Conservation (phyloP, 2,888 invertebrate species). For the Drosophila peninsularis region DNA sequence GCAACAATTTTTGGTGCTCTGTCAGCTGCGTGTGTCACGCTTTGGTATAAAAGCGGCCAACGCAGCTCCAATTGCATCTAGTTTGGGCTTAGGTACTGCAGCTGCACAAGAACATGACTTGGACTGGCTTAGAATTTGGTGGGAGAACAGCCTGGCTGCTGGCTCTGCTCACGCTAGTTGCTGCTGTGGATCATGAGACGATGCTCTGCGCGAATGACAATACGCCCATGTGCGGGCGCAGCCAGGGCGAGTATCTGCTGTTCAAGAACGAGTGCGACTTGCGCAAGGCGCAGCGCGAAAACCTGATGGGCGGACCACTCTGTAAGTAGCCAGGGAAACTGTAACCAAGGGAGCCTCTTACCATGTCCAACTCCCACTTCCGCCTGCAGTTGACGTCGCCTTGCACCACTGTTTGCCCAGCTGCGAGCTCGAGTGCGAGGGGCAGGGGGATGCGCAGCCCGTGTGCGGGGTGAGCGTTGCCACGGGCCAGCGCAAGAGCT, state of each 20-base stretch:
- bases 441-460: constrained; percentile 30
- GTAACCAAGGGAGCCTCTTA: accelerated
- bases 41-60: constrained; percentile 55
- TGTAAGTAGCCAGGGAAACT: constrained; percentile 41
- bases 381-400: constrained; percentile 49
- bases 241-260: constrained; percentile 59
- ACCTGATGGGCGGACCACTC: constrained; percentile 43
- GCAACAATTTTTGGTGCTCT: constrained; percentile 9
- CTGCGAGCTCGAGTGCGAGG: constrained; percentile 64
- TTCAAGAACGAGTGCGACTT: constrained; percentile 75
- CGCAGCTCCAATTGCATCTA: constrained; percentile 52
- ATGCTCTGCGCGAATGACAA: constrained; percentile 65
- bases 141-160: constrained; percentile 20
- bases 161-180: constrained; percentile 1
- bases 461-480: constrained; percentile 62
- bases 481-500: constrained; percentile 51
- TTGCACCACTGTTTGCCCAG: constrained; percentile 53
- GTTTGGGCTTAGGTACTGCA: constrained; percentile 37
- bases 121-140: background rate
- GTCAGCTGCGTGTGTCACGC: constrained; percentile 24
- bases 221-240: constrained; percentile 66
- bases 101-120: constrained; percentile 35
- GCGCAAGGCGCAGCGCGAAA: constrained; percentile 65
- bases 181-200: constrained; percentile 18
- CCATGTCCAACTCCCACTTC: background rate